Base-by-base conservation (phyloP, 1,140 invertebrate species). In the Pogonus chalceus region DNA sequence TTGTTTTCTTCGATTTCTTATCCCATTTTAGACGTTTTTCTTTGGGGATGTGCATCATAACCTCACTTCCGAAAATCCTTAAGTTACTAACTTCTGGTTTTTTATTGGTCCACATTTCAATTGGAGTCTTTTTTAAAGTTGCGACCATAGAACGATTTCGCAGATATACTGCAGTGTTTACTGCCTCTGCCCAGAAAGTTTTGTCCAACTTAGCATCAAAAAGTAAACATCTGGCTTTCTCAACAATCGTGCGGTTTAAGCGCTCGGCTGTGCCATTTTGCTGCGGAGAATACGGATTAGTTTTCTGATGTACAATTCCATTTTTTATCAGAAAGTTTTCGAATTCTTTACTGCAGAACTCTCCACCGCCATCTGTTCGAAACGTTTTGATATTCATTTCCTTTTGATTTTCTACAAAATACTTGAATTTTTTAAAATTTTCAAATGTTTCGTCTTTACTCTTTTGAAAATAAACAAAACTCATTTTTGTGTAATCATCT, bases 61-160 rank as follows among this genome's bases (percentile, higher is more conserved):
- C 69, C 50, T 58, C 56, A 54, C 65, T 71, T 7, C 72, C 72
- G 66, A 77, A 75, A 43, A 67, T 61, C 35, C 57, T 59, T 0
- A 74, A 10, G 55, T 72, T 53, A 16, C 18, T 49, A 14, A 77
- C 60, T 63, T 75, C 65, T 59, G 73, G 72, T 66, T 69, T 73
- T 55, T 56, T 56, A 53, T 65, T 64, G 61, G 58, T 60, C 69
- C 71, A 74, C 52, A 66, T 55, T 62, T 74, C 65, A 56, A 62
- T 58, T 20, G 69, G 65, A 54, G 74, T 76, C 60, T 63, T 68
- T 60, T 58, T 61, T 61, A 70, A 60, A 60, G 58, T 55, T 60
- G 58, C 67, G 47, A 62, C 61, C 24, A 62, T 58, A 23, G 66
- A 64, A 60, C 59, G 23, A 53, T 70, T 69, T 52, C 62, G 58